Conservation (phyloP, 2,797 vertebrate genomes). For the Peromyscus attwateri region DNA sequence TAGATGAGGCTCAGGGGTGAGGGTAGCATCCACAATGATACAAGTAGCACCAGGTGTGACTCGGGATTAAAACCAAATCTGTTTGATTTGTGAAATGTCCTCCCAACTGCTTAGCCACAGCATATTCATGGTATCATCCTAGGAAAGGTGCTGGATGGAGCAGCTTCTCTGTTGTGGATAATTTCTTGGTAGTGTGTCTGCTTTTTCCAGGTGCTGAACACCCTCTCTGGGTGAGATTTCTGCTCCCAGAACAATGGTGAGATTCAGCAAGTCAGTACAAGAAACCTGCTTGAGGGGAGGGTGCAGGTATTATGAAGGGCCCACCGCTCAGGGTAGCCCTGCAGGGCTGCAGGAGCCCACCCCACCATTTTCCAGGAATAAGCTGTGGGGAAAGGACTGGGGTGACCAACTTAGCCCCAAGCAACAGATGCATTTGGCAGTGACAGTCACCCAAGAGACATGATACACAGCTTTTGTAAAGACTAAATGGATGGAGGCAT, state of each 20-base stretch:
- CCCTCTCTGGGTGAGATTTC: not conserved
- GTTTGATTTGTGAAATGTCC: not conserved
- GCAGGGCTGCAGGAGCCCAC: not conserved
- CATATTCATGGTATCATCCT: not conserved
- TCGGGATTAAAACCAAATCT: not conserved
- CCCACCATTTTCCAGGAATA: not conserved
- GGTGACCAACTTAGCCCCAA: not conserved
- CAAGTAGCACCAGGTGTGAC: not conserved
- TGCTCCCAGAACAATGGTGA: not conserved
- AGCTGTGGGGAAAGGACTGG: not conserved
- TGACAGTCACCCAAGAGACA: not conserved
- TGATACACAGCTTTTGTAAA: not conserved
- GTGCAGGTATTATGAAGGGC: rapidly evolving
- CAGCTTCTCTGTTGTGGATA: not conserved
- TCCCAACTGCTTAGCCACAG: not conserved
- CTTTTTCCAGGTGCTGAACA: not conserved
- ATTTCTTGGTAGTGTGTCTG: not conserved
- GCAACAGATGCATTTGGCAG: not conserved
- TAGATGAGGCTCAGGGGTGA: not conserved
- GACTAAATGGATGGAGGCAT: not conserved
- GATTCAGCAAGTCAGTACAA: not conserved
- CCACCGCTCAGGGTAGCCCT: no score
- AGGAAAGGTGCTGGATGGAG: not conserved
- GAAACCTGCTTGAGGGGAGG: not conserved
- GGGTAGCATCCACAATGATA: not conserved